Base-by-base conservation (phyloP, 92 coral and sea anemone genomes). In the Palythoa grandis region DNA sequence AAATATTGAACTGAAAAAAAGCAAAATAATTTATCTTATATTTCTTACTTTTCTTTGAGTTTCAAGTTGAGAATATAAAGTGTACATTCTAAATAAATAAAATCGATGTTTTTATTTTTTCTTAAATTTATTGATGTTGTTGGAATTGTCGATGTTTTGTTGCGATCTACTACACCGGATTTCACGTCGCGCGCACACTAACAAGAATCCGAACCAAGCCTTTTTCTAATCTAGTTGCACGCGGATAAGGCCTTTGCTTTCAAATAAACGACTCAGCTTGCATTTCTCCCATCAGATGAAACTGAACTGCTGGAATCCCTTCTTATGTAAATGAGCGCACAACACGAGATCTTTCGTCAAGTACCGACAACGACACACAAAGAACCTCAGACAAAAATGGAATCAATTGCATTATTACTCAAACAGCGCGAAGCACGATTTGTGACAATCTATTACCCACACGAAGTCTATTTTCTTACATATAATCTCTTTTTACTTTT, bases 261-360 rank as follows among this genome's bases (percentile, higher is more conserved):
- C 72, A 80, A 80, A 37, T 80, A 61, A 80, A 67, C 1, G 58
- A 65, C 85, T 20, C 85, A 80, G 85, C 85, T 80, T 66, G 85
- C 73, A 13, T n/a, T 20, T 73, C 74, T 66, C 5, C 38, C 74
- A 80, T 66, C 74, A 80, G 47, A 80, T 48, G 58, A n/a, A 48
- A 66, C 38, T 6, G 43, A 66, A 9, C 85, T 19, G 74, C 23
- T 47, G 85, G 85, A 22, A 19, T 38, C 75, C 74, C 85, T 80
- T 80, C 70, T 80, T 80, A 80, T 80, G 85, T 66, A 80, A 54
- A 80, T 80, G 74, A 80, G 63, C 19, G 56, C 85, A 12, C 85
- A 17, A 80, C 85, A 24, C 66, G 85, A 80, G 29, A 23, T 40
- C 74, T 3, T 20, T 80, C 60, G 63, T 48, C 85, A 80, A 23